These are phyloP conservation scores for Philypnodon macrostomus DNA, from an alignment of 2,797 vertebrate genomes.

Conservation along the genomic window DNA sequence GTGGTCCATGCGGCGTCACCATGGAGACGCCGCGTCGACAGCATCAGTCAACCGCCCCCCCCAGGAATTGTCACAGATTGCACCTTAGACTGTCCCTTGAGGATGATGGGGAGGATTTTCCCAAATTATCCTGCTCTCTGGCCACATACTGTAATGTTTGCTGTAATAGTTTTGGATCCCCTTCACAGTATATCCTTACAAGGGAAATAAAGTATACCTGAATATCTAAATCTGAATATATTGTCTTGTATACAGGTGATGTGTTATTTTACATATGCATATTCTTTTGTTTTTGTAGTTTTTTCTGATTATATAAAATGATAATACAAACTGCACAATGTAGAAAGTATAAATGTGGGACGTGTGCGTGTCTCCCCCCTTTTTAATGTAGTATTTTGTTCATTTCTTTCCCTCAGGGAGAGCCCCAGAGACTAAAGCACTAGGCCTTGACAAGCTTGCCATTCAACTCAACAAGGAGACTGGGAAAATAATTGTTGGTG, in stretches of 20 bases:
- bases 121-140: slow-evolving; percentile 31
- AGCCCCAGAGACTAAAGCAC: slow-evolving; percentile 79
- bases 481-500: slow-evolving; percentile 86
- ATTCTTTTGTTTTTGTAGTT: background rate
- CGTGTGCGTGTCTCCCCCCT: background rate
- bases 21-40: slow-evolving; percentile 76
- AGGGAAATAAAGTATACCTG: too few relatives aligned
- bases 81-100: slow-evolving; percentile 70
- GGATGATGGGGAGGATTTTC: slow-evolving; percentile 67
- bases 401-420: slow-evolving; percentile 77
- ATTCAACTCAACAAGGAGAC: slow-evolving; percentile 77
- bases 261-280: background rate
- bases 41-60: slow-evolving; percentile 79
- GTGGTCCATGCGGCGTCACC: slow-evolving; percentile 50
- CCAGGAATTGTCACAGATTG: slow-evolving; percentile 85
- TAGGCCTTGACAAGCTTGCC: slow-evolving; percentile 82
- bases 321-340: background rate
- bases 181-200: too few relatives aligned
- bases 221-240: too few relatives aligned
- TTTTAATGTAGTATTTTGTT: slow-evolving; percentile 26
- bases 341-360: background rate
- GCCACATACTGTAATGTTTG: slow-evolving; percentile 30
- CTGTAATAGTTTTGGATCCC: background rate
- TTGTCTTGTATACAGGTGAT: background rate
- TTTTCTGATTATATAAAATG: background rate